Evolutionary conservation across 2,113 vertebrate genomes (phyloP).

Genomic region (Sylvilagus bachmani): DNA sequence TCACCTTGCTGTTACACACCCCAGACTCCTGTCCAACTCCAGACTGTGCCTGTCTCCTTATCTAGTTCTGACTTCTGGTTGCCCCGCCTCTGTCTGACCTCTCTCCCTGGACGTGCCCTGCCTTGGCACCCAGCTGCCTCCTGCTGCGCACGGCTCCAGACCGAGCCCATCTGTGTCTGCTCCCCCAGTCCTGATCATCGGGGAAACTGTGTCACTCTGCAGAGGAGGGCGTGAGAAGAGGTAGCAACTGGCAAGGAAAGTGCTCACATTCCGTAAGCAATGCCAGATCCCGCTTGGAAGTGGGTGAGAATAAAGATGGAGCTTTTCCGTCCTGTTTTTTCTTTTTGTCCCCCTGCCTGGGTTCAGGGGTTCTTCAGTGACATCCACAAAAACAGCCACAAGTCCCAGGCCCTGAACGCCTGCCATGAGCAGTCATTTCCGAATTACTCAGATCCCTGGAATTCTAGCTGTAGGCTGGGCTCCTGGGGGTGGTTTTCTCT

Average conservation of each 20-base stretch:
- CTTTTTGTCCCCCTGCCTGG: neutral
- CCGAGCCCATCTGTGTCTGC: neutral
- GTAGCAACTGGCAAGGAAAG: rapidly evolving
- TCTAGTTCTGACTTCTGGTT: neutral
- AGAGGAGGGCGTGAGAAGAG: rapidly evolving
- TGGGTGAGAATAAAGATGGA: neutral
- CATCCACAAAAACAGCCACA: neutral
- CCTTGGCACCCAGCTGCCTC: neutral
- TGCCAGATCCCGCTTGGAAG: neutral
- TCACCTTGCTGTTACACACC: neutral
- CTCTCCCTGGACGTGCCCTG: neutral
- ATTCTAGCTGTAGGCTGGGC: no score
- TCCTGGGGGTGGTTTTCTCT: rapidly evolving
- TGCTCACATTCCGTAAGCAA: no score
- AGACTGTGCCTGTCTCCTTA: rapidly evolving
- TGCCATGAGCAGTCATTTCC: rapidly evolving
- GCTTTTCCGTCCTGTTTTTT: neutral
- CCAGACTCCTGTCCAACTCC: neutral
- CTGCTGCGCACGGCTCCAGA: neutral
- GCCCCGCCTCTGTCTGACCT: neutral
- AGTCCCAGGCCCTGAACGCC: neutral
- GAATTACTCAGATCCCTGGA: neutral
- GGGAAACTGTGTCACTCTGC: neutral
- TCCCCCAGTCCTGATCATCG: no score
- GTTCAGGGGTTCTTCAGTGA: neutral